phyloP scores from a whole-genome alignment of 2,113 vertebrate species.

The Microcebus ravelobensis region DNA sequence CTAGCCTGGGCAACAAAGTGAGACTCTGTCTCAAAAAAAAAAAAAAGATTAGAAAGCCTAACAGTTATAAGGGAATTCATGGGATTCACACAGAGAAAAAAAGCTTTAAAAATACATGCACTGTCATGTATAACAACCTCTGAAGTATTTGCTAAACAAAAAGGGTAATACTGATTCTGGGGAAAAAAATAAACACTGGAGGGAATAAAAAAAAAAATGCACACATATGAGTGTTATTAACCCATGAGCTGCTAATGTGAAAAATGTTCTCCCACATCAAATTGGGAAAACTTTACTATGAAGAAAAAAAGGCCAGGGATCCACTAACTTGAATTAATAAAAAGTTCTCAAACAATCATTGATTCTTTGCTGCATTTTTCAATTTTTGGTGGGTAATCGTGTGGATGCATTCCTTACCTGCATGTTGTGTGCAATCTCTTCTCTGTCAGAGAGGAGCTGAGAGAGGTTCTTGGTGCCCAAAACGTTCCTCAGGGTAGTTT shows the following conservation, averaged over 20 bases:
- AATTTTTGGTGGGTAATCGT: fast-evolving
- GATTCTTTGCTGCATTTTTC: neutral
- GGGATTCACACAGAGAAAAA: neutral
- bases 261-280: neutral
- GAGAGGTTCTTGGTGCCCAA: conserved; percentile 97
- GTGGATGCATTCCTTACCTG: conserved; percentile 85
- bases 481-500: conserved; percentile 96
- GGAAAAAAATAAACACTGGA: neutral
- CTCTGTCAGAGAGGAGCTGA: conserved; percentile 96
- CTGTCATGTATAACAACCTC: neutral
- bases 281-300: neutral
- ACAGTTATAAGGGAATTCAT: neutral
- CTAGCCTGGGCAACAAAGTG: too few relatives aligned
- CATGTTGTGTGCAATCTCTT: conserved; percentile 97
- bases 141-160: neutral
- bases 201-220: neutral
- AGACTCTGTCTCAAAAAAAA: too few relatives aligned
- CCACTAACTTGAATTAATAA: neutral
- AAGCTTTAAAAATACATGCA: neutral
- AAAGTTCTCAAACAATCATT: neutral
- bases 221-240: neutral
- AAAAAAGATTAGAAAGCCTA: neutral
- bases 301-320: neutral
- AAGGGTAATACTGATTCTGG: neutral
- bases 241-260: neutral